Conservation (phyloP, 2,888 invertebrate species). For the Helicoverpa assulta region DNA sequence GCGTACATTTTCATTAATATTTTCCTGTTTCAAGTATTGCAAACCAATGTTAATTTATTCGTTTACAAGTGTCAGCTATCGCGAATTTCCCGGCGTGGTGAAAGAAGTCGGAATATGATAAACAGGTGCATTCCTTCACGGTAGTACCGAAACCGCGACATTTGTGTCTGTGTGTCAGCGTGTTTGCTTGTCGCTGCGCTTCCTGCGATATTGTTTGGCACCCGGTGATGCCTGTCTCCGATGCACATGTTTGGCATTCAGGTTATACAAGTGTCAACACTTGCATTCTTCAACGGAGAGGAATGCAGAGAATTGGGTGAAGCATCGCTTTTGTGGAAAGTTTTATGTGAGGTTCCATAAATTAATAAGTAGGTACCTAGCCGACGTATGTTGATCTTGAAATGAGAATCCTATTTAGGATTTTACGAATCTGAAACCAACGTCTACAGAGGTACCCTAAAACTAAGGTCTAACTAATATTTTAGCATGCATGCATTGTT, state of each 20-base stretch:
- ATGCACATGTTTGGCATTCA: not conserved
- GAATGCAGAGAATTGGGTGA: not conserved
- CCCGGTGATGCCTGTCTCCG: conserved; percentile 27
- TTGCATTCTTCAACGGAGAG: not conserved
- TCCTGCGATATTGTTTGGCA: conserved; percentile 54
- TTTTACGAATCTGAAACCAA: too few species aligned
- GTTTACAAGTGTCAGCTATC: conserved; percentile 17
- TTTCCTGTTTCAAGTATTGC: conserved; percentile 21
- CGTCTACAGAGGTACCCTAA: too few species aligned
- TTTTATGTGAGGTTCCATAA: too few species aligned
- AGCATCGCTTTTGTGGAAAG: not conserved
- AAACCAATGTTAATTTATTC: conserved; percentile 12
- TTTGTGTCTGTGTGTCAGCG: conserved; percentile 60
- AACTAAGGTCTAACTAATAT: too few species aligned
- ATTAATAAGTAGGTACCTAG: too few species aligned
- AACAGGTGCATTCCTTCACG: conserved; percentile 47
- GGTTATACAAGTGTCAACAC: not conserved
- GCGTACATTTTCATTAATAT: conserved; percentile 5
- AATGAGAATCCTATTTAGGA: too few species aligned
- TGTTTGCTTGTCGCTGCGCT: conserved; percentile 40
- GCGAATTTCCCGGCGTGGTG: conserved; percentile 24
- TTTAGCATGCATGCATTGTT: not conserved
- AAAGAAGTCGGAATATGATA: conserved; percentile 21
- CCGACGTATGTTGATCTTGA: too few species aligned
- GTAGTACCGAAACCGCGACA: conserved; percentile 43